Evolutionary conservation across 2,888 invertebrate genomes (phyloP).

Genomic region (Aromia moschata): DNA sequence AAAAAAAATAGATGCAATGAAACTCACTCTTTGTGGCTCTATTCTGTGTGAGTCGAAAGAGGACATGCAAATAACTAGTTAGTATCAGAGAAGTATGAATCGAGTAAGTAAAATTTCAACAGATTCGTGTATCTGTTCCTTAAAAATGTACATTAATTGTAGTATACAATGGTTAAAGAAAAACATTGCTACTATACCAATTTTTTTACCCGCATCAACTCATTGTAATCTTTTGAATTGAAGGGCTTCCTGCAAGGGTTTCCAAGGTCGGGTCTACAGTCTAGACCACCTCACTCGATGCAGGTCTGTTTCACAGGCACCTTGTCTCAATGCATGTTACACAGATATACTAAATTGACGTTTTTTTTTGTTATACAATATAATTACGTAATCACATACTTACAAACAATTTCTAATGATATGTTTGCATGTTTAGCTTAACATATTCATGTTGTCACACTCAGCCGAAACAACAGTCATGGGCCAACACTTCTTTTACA

Average conservation of each 20-base stretch:
- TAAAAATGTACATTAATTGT: too few species aligned
- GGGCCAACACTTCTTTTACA: not conserved
- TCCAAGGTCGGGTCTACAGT: conserved; percentile 62
- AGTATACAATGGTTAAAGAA: too few species aligned
- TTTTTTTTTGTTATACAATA: conserved; percentile 7
- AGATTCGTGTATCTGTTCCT: too few species aligned
- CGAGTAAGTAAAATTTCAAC: too few species aligned
- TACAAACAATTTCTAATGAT: conserved; percentile 49
- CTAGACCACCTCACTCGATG: conserved; percentile 63
- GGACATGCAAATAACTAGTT: too few species aligned
- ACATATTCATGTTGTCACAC: not conserved
- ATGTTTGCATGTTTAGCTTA: conserved; percentile 51
- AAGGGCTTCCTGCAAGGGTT: conserved; percentile 66
- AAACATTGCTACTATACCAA: not conserved
- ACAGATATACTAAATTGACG: not conserved
- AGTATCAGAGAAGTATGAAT: too few species aligned
- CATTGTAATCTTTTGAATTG: conserved; percentile 36
- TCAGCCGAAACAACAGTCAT: conserved; percentile 12
- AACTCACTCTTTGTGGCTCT: too few species aligned
- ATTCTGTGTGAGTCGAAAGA: too few species aligned
- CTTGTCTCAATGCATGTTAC: conserved; percentile 21
- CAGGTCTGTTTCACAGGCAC: conserved; percentile 61
- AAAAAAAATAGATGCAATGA: too few species aligned
- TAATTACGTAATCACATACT: conserved; percentile 15
- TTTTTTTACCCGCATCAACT: not conserved